Base-by-base conservation (phyloP, 2,888 invertebrate species). In the Xylophagus ater region DNA sequence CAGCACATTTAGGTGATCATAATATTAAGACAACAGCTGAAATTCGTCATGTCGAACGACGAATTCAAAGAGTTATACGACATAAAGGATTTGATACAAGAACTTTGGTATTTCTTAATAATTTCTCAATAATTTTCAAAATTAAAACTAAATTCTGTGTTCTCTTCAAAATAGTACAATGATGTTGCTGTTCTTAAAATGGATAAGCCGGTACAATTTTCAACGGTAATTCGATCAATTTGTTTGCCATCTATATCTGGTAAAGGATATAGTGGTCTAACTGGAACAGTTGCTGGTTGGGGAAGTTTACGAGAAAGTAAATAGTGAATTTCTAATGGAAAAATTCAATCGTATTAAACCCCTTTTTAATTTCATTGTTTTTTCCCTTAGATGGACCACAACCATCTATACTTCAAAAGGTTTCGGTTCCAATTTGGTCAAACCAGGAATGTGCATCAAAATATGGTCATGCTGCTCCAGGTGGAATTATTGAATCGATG, bases 281-380 rank as follows among this genome's bases (percentile, higher is more conserved):
- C 73, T 9, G 88, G 77, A 2, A 87, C 85, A 0, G 87, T 89
- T 4, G 82, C 86, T 41, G 89, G 89, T 28, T 90, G 89, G 89
- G 89, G 88, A 32, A 86, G 86, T 53, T 67, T 85, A 47, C 67
- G 78, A 53, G 85, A 85, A 64, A 79, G 83, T 81, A 56, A 69
- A 73, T 34, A 13, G 4, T 13, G 8, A 7, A 4, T 14, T 9
- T 9, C 3, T 3, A 19, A 32, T 19, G n/a, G 4, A 37, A 35
- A 18, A 7, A 13, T 8, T 4, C 29, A 24, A 18, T 19, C 19
- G 8, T 13, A 31, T 13, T 13, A 8, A 31, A 31, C 5, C 28
- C n/a, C 6, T 28, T 28, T 7, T 12, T n/a, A 13, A n/a, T 28
- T 28, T 13, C 14, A 30, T 8, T 30, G 7, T 14, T 23, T 34